Conservation (phyloP, 2,113 vertebrate species). For the Leuciscus idus region DNA sequence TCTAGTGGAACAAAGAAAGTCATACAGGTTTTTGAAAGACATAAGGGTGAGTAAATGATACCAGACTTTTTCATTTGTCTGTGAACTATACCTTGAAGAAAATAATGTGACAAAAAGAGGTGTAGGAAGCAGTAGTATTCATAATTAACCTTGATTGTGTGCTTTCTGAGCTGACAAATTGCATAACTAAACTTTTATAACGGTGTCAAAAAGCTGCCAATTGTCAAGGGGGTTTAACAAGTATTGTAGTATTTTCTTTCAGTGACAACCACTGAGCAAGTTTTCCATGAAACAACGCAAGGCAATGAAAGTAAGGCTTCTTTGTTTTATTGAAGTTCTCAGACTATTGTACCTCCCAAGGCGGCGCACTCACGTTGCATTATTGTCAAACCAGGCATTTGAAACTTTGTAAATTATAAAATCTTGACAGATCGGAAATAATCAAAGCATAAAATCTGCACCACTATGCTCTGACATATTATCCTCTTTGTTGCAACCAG, state of each 20-base stretch:
- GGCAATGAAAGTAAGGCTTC: conserved; percentile 13
- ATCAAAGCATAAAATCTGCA: background rate
- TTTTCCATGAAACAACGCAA: background rate
- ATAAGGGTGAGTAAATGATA: background rate
- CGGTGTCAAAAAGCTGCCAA: conserved; percentile 1
- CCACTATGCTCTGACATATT: conserved; percentile 36
- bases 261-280: background rate
- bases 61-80: background rate
- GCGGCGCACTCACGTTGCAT: background rate
- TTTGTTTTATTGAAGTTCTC: conserved; percentile 17
- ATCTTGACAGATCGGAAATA: conserved; percentile 43
- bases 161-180: conserved; percentile 22
- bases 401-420: conserved; percentile 40
- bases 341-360: background rate
- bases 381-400: conserved; percentile 42
- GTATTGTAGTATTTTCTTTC: background rate
- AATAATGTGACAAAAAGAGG: background rate
- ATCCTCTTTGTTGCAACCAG: conserved; percentile 17
- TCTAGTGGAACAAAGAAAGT: background rate
- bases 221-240: background rate
- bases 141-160: conserved; percentile 13
- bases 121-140: background rate
- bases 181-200: background rate
- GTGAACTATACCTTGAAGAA: background rate
- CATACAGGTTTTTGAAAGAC: background rate